Conservation (phyloP, 53 echinoderm and acorn worm species). For the Henricia sp. region DNA sequence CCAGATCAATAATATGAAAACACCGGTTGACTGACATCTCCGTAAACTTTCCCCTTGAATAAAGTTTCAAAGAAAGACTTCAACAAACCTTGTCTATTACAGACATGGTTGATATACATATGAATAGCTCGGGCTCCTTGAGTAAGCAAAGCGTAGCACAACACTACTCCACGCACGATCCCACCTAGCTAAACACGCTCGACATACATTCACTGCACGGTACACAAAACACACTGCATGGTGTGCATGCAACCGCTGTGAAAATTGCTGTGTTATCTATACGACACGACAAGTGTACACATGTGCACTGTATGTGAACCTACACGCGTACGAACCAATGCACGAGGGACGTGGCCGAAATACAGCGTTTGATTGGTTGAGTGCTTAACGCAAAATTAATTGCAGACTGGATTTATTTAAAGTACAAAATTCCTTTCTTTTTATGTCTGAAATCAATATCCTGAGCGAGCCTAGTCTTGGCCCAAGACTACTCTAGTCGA, state of each 20-base stretch:
- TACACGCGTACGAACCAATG: not conserved
- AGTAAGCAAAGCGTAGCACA: not conserved
- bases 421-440: not conserved
- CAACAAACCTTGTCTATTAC: constrained; percentile 57
- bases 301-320: not conserved
- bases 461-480: no score
- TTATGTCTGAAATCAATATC: not conserved
- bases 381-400: not conserved
- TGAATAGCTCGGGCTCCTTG: constrained; percentile 25
- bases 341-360: not conserved
- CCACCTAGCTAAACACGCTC: no score
- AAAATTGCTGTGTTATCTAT: not conserved
- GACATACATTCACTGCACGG: constrained; percentile 9
- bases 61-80: constrained; percentile 40
- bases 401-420: not conserved
- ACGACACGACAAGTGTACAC: not conserved
- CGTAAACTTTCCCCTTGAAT: constrained; percentile 47
- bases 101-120: constrained; percentile 61
- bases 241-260: constrained; percentile 34
- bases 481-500: no score
- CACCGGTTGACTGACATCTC: constrained; percentile 27
- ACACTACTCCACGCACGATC: not conserved
- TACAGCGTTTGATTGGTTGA: constrained; percentile 21
- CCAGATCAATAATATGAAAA: constrained; percentile 4
- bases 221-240: not conserved